Base-by-base conservation (phyloP, 2,797 vertebrate species). In the Cottoperca gobio region DNA sequence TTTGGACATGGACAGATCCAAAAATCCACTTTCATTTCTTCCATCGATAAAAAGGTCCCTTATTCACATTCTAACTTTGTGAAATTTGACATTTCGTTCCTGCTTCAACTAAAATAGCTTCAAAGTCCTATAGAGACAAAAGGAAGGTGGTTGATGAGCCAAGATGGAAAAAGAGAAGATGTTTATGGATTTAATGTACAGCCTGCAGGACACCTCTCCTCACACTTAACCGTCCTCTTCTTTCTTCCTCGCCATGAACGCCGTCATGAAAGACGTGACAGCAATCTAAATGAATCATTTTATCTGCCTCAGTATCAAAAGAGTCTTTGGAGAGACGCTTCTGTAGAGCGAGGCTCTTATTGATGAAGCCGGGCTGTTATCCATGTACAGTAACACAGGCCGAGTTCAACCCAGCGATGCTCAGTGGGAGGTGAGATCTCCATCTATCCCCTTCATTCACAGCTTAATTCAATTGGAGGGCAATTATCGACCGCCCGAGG, bases 381-480 rank as follows among this genome's bases (percentile, higher is more conserved):
- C 86, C 82, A 10, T 9, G 76, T 88, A 89, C 85, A 89, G 84
- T 82, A 61, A 74, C 85, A 76, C 76, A 70, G 79, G 48, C 62
- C 0, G 70, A 74, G 81, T 79, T 87, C 71, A 81, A 76, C 67
- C 66, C 63, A 21, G 71, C 52, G 39, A 28, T 5, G 43, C 86
- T 91, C 83, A 66, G 85, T 43, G 74, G 88, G 86, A 84, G 86
- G 86, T 53, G 58, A 86, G 86, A 91, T 91, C 82, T 84, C 83
- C 78, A 88, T 93, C 87, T 76, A 62, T 73, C 83, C 74, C 84
- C 86, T 82, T 90, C 87, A 89, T 89, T 89, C 87, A 81, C 90
- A 82, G 89, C 84, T 92, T 94, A 88, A 94, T 94, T 93, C 90
- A 93, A 92, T 90, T 89, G 86, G 91, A 91, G 84, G 85, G 84